These are phyloP conservation scores for Smutsia gigantea DNA, from an alignment of 2,797 vertebrate genomes.

Conservation along the genomic window DNA sequence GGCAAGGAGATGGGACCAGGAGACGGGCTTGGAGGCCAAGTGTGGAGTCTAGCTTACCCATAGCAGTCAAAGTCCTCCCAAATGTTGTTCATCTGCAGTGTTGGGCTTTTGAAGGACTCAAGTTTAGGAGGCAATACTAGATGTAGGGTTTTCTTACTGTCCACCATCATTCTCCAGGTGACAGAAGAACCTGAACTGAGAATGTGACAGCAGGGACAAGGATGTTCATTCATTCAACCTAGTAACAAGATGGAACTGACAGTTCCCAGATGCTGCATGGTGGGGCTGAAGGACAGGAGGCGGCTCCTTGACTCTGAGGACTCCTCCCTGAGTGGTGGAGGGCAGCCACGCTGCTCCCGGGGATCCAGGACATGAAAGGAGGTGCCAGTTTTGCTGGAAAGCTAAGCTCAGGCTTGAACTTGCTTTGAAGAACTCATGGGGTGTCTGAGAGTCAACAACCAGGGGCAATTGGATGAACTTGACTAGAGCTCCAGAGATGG, in stretches of 20 bases:
- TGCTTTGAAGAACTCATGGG: neutral
- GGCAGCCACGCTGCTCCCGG: neutral
- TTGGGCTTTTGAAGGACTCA: neutral
- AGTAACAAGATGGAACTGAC: neutral
- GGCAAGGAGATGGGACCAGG: too few relatives aligned
- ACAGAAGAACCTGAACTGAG: neutral
- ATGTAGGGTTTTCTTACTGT: neutral
- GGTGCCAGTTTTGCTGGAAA: neutral
- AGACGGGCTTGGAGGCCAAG: neutral
- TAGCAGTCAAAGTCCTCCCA: rapidly evolving
- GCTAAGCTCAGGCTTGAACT: neutral
- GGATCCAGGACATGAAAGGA: neutral
- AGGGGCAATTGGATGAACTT: neutral
- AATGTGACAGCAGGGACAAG: too few relatives aligned
- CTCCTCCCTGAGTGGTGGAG: neutral
- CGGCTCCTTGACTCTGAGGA: rapidly evolving
- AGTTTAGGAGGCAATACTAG: neutral
- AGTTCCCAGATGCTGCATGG: neutral
- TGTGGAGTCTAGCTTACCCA: neutral
- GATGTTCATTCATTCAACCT: too few relatives aligned
- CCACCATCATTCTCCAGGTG: neutral
- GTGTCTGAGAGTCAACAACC: neutral
- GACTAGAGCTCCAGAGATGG: neutral
- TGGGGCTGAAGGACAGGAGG: neutral
- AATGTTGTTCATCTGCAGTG: neutral